phyloP scores from a whole-genome alignment of 1,140 invertebrate species.

The Drosophila pandora region DNA sequence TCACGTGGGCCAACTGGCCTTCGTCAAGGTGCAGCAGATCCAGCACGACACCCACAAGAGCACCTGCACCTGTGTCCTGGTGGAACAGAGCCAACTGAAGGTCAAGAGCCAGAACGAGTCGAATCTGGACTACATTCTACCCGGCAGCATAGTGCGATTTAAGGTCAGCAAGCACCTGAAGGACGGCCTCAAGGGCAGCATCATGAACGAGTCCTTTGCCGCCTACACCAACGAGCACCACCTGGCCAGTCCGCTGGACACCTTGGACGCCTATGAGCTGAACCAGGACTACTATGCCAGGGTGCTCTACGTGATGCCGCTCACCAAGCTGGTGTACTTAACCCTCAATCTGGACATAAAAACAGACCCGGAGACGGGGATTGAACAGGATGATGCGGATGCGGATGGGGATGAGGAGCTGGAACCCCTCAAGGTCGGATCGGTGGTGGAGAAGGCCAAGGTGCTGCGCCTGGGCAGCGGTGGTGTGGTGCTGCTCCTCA shows the following conservation, averaged over 20 bases:
- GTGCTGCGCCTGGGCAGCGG: constrained; percentile 84
- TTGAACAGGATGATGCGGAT: constrained; percentile 18
- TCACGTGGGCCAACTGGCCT: constrained; percentile 86
- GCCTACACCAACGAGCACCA: constrained; percentile 83
- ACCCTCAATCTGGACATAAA: constrained; percentile 77
- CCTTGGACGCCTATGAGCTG: constrained; percentile 74
- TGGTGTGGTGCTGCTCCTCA: constrained; percentile 86
- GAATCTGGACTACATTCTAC: constrained; percentile 85
- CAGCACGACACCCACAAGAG: constrained; percentile 84
- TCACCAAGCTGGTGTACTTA: constrained; percentile 88
- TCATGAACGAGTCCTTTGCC: constrained; percentile 83
- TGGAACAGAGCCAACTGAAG: constrained; percentile 84
- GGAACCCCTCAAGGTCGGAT: constrained; percentile 83
- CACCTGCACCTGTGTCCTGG: constrained; percentile 85
- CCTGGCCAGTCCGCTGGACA: constrained; percentile 67
- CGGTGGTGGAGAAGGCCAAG: constrained; percentile 84
- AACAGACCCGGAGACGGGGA: not conserved
- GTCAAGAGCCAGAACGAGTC: constrained; percentile 83
- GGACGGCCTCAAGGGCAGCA: constrained; percentile 86
- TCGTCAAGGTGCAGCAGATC: constrained; percentile 86
- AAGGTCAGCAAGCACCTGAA: constrained; percentile 85
- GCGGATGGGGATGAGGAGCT: constrained; percentile 25
- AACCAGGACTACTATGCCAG: constrained; percentile 85
- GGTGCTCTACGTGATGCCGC: constrained; percentile 88
- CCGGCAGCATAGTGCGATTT: constrained; percentile 87